A percentile compares a stretch with the other conserved stretches of the same genome.
phyloP scores from a whole-genome alignment of 2,888 invertebrate species.

The Sycophila texana region DNA sequence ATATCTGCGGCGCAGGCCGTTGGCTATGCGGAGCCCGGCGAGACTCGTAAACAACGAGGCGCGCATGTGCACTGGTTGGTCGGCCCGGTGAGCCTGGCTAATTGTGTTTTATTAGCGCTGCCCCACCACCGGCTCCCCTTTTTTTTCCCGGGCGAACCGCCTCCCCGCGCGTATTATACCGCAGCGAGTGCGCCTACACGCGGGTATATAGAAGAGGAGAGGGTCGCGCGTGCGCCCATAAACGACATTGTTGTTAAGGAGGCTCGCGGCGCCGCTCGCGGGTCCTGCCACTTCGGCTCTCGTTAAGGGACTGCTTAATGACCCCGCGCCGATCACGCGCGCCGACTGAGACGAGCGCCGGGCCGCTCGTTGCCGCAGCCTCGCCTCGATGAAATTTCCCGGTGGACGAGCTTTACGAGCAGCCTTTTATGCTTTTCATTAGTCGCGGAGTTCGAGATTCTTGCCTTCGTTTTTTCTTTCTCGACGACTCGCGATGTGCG shows the following conservation, averaged over 20 bases:
- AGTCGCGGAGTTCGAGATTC: not conserved
- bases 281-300: constrained; percentile 52
- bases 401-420: constrained; percentile 46
- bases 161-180: not conserved
- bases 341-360: not conserved
- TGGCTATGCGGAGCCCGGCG: constrained; percentile 59
- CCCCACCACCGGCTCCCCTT: constrained; percentile 43
- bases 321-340: constrained; percentile 35
- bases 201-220: not conserved
- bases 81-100: constrained; percentile 63
- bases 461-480: not conserved
- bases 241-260: constrained; percentile 71
- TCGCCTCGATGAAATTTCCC: constrained; percentile 30
- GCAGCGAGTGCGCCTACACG: not conserved
- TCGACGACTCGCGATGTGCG: not conserved
- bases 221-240: constrained; percentile 51
- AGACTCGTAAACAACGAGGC: constrained; percentile 69
- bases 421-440: constrained; percentile 54
- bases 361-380: no score
- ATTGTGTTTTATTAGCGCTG: constrained; percentile 74
- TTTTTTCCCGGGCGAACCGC: constrained; percentile 59
- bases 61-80: constrained; percentile 64
- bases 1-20: constrained; percentile 56
- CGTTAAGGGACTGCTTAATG: constrained; percentile 57
- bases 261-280: constrained; percentile 41